Base-by-base conservation (phyloP, 2,888 invertebrate genomes). In the Drosophila neotestacea region DNA sequence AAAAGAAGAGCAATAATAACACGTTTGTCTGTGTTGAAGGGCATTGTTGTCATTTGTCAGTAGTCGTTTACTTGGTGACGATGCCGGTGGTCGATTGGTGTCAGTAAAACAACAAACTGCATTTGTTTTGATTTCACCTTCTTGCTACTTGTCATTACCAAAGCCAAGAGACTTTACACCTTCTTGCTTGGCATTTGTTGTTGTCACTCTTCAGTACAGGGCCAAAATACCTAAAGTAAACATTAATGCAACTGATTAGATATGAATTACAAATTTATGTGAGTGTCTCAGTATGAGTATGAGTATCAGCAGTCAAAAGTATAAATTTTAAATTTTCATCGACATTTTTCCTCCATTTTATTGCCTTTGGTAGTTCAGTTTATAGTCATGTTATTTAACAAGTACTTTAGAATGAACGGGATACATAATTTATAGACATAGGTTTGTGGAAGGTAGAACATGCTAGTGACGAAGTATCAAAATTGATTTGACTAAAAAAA, bases 31-130 rank as follows among this genome's bases (percentile, higher is more conserved):
- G 16, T 32, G 44, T n/a, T 30, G 42, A 67, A 60, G 39, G 50
- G 74, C 16, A 16, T 9, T 78, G 75, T 78, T 77, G 75, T 72
- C 81, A 65, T 47, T 65, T 73, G 62, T 64, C 68, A 50, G 54
- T 38, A 44, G 64, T 60, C 55, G 4, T 13, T 34, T 51, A 16
- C 2, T 16, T 11, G 10, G 5, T 16, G 11, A 9, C 36, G 36
- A 13, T 51, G 50, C 16, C 46, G n/a, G n/a, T 32, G 48, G 51
- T 63, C 65, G 72, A 78, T 72, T 65, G 73, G 79, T 76, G 82
- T 76, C 79, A 81, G 70, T 73, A 54, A 70, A 70, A 41, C 70
- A 47, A 52, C 51, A 48, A 48, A 47, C 56, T 61, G 74, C 74
- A 65, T 62, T 48, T 42, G 47, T 58, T 46, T 38, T n/a, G 13